Base-by-base conservation (phyloP, 2,113 vertebrate genomes). In the Cyprinodon tularosa region DNA sequence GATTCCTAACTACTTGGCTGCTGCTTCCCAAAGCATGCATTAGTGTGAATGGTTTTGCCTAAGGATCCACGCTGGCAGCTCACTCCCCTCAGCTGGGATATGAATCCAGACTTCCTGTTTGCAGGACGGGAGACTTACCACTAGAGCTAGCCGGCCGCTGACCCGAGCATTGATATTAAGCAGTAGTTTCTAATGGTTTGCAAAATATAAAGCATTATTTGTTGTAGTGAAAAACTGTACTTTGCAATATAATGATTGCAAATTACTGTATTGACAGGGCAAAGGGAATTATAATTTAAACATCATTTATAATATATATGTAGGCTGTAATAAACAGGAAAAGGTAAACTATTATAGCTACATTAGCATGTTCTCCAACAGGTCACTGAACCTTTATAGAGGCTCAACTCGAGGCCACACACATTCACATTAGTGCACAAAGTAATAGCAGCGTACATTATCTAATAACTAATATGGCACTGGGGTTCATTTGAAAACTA, bases 401-500 rank as follows among this genome's bases (percentile, higher is more conserved):
- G n/a, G 1, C 0, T n/a, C 20, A 57, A n/a, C 50, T n/a, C 7
- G 8, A 57, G 50, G n/a, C 29, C 8, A 17, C 71, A 62, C 6
- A 48, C 36, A 47, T 11, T 65, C 1, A 53, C 39, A 47, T 38
- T 20, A n/a, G 14, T 17, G 20, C 48, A 36, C 44, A 29, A 22
- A 36, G 48, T 72, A 42, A 20, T 50, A 71, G 48, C 57, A 62
- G 20, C 62, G 59, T 48, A 47, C 71, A 47, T 71, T 68, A 17
- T 50, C 40, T 59, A 29, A 62, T 80, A 71, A 84, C 67, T 67
- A 59, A 84, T 70, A 81, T 76, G 74, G 75, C 78, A 77, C 39
- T n/a, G 47, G n/a, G 62, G 65, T 38, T 74, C 62, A 22, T 82
- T 73, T 85, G 62, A 77, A 84, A 85, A 80, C 66, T 75, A 39